Evolutionary conservation across 2,113 vertebrate species (phyloP).

Genomic region (Serinus canaria): DNA sequence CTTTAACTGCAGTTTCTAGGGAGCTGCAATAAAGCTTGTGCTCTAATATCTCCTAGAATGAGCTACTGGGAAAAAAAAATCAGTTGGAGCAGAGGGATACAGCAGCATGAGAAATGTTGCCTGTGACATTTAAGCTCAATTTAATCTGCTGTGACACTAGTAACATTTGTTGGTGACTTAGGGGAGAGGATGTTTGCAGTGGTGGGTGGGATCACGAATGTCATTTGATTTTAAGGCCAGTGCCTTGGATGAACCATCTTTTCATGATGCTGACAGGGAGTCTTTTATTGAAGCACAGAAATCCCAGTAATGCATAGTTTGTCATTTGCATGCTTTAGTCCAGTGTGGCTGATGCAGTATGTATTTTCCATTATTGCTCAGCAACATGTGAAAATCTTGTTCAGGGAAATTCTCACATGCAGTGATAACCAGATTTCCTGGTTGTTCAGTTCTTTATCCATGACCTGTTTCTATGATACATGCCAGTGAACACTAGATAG

Average conservation of each 20-base stretch:
- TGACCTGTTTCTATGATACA: not conserved
- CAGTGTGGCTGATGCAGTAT: not conserved
- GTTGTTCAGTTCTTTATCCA: not conserved
- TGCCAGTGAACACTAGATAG: not conserved
- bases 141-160: slow-evolving; percentile 39
- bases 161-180: slow-evolving; percentile 38
- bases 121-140: slow-evolving; percentile 35
- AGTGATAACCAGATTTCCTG: not conserved
- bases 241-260: not conserved
- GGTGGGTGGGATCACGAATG: not conserved
- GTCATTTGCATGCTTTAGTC: not conserved
- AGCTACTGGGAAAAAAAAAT: not conserved
- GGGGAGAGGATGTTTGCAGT: not conserved
- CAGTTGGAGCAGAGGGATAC: not conserved
- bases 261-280: not conserved
- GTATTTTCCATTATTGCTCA: not conserved
- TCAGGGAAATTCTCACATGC: not conserved
- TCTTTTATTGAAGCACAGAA: not conserved
- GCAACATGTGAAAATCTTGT: not conserved
- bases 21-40: not conserved
- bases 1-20: slow-evolving; percentile 13
- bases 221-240: not conserved
- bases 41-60: not conserved
- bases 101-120: not conserved
- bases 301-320: not conserved